Evolutionary conservation across 2,888 invertebrate species (phyloP).

Genomic region (Lottia gigantea): DNA sequence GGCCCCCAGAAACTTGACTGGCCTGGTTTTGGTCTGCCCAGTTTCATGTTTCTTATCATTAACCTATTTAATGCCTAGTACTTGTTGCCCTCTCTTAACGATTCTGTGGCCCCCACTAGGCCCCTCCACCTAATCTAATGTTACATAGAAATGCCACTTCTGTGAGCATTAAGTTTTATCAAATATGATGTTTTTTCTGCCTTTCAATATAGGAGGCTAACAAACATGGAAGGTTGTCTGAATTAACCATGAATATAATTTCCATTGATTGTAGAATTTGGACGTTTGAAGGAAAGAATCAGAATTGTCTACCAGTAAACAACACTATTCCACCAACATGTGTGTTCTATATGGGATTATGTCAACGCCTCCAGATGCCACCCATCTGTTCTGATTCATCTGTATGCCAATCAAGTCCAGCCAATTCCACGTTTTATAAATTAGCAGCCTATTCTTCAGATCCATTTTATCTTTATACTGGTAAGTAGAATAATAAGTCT

Average conservation of each 20-base stretch:
- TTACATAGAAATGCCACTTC: no score
- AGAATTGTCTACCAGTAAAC: background rate
- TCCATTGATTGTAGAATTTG: background rate
- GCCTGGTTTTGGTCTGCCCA: no score
- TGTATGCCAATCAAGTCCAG: background rate
- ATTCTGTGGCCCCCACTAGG: no score
- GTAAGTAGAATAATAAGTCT: background rate
- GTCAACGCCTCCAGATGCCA: background rate
- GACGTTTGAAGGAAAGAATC: background rate
- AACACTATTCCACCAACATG: background rate
- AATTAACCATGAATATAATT: no score
- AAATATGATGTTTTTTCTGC: background rate
- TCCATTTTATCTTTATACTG: background rate
- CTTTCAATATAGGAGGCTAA: background rate
- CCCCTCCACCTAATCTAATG: no score
- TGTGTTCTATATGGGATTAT: background rate
- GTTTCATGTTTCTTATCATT: no score
- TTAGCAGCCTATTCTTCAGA: background rate
- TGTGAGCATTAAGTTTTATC: no score
- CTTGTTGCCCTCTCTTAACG: no score
- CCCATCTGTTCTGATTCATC: background rate
- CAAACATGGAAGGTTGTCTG: no score
- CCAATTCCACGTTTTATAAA: background rate
- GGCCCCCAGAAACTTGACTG: no score
- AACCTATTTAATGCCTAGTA: no score